Conservation (phyloP, 2,797 vertebrate genomes). For the Lutjanus argentimaculatus region DNA sequence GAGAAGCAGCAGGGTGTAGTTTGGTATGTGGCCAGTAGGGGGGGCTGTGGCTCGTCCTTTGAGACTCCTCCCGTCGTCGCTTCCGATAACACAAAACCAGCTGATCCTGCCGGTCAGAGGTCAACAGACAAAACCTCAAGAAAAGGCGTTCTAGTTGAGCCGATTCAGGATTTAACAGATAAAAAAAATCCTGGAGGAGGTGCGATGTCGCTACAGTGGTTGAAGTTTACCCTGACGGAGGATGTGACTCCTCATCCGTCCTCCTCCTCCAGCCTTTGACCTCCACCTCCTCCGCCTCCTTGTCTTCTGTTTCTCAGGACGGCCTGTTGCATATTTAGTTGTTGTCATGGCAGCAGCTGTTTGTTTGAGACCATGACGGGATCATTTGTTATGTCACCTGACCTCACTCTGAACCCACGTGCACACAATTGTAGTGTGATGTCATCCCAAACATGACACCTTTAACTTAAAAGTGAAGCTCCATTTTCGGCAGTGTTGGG, state of each 20-base stretch:
- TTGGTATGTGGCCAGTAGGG: conserved; percentile 72
- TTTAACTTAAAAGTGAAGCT: conserved; percentile 29
- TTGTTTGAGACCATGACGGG: conserved; percentile 68
- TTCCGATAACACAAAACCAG: conserved; percentile 44
- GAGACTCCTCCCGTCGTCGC: conserved; percentile 1
- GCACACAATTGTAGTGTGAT: conserved; percentile 47
- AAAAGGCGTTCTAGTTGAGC: conserved; percentile 50
- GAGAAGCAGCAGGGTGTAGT: conserved; percentile 33
- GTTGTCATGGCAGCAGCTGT: conserved; percentile 71
- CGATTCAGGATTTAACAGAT: conserved; percentile 42
- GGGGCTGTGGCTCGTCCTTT: conserved; percentile 74
- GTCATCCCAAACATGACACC: conserved; percentile 61
- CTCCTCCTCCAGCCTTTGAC: conserved; percentile 65
- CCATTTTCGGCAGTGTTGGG: conserved; percentile 5
- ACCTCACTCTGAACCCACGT: conserved; percentile 74
- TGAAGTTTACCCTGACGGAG: conserved; percentile 47
- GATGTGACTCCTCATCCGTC: conserved; percentile 62
- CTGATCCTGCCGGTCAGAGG: conserved; percentile 72
- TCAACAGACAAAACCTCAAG: conserved; percentile 50
- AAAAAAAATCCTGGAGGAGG: conserved; percentile 26
- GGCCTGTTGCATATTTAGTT: conserved; percentile 69
- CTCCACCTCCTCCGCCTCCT: conserved; percentile 47
- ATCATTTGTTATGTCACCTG: conserved; percentile 81
- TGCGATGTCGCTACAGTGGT: conserved; percentile 15
- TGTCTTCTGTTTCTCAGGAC: conserved; percentile 50